Conservation (phyloP, 1,140 invertebrate genomes). For the Sitodiplosis mosellana region DNA sequence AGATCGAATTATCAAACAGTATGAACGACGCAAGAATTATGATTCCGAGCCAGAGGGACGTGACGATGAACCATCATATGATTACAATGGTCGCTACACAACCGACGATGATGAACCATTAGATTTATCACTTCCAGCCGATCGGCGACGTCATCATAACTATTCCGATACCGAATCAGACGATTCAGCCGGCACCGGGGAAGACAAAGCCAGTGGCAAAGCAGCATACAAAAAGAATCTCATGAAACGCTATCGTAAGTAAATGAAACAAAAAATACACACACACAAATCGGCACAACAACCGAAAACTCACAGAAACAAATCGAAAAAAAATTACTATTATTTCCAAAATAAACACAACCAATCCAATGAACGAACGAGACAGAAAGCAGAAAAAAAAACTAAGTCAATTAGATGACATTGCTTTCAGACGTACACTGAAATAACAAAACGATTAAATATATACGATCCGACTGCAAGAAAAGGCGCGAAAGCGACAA, state of each 20-base stretch:
- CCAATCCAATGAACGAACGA: too few relatives aligned
- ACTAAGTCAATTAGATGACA: too few relatives aligned
- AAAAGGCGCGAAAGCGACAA: too few relatives aligned
- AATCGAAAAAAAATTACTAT: too few relatives aligned
- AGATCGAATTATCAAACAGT: not conserved
- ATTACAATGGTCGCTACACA: conserved; percentile 4
- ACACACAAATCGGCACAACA: too few relatives aligned
- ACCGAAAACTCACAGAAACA: too few relatives aligned
- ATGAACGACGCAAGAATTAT: conserved; percentile 1
- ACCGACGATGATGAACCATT: conserved; percentile 22
- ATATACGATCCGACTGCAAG: too few relatives aligned
- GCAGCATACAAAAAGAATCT: conserved; percentile 77
- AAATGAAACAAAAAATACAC: not conserved
- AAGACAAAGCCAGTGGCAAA: conserved; percentile 33
- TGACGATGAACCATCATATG: conserved; percentile 12
- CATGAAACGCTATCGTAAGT: conserved; percentile 81
- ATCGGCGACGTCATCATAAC: conserved; percentile 23
- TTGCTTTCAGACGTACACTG: too few relatives aligned
- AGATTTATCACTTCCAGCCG: conserved; percentile 6
- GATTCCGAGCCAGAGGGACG: conserved; percentile 5
- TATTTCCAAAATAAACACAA: too few relatives aligned
- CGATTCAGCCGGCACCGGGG: conserved; percentile 40
- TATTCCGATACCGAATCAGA: conserved; percentile 57
- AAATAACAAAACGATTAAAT: too few relatives aligned
- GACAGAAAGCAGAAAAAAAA: too few relatives aligned